phyloP scores from a whole-genome alignment of 2,113 vertebrate species.

The Limanda limanda region DNA sequence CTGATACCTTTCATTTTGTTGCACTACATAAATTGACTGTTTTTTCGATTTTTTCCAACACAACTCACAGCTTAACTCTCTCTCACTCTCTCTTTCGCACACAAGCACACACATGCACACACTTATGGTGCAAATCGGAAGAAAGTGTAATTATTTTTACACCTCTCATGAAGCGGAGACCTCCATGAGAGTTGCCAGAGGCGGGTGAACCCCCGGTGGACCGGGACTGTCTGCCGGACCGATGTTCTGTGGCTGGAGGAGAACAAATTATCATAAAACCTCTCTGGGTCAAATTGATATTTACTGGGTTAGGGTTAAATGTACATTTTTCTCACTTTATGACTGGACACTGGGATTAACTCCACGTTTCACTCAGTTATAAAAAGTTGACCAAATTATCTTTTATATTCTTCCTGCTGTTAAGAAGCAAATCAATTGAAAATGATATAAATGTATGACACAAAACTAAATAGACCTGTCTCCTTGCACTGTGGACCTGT shows the following conservation, averaged over 20 bases:
- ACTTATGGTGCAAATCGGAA: constrained; percentile 13
- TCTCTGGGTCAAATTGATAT: too few species aligned
- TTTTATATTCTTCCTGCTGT: too few species aligned
- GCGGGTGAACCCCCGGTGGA: constrained; percentile 55
- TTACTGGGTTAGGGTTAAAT: too few species aligned
- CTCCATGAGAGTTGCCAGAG: constrained; percentile 49
- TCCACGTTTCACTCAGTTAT: too few species aligned
- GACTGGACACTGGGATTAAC: too few species aligned
- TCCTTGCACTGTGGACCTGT: too few species aligned
- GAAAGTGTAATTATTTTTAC: constrained; percentile 44
- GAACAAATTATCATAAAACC: constrained; percentile 67
- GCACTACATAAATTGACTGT: constrained; percentile 14
- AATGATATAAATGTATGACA: too few species aligned
- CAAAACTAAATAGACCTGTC: too few species aligned
- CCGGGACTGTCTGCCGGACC: constrained; percentile 56
- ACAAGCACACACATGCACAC: neutral
- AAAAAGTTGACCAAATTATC: too few species aligned
- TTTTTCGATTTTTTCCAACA: constrained; percentile 32
- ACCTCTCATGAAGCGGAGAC: constrained; percentile 42
- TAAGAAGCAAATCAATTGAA: too few species aligned
- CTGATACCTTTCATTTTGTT: constrained; percentile 25
- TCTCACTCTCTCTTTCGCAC: neutral
- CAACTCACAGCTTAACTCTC: constrained; percentile 1
- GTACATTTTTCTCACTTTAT: too few species aligned
- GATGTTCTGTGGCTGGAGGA: constrained; percentile 54